Evolutionary conservation across 2,113 vertebrate species (phyloP), one percentile per base, ranked within the genome.

Genomic region (Lepus americanus): DNA sequence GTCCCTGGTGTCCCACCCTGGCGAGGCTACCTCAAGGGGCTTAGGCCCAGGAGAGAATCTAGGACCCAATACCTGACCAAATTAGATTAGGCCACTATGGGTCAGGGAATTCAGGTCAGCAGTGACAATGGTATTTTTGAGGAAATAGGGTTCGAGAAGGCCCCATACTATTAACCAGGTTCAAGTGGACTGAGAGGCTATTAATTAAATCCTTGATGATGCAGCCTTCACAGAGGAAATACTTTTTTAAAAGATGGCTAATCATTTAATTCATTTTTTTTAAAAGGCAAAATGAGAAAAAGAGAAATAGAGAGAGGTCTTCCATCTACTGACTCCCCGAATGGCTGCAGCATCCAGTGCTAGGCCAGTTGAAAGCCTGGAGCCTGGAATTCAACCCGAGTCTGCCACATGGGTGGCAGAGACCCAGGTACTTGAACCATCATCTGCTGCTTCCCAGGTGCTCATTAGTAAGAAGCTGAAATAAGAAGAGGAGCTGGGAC

Each of bases 201-300:
- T 74, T 92, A 87, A 78, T 90, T 83, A 85, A 84, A 92, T 59
- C 53, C 67, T 63, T 13, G 10, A 81, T 77, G 61, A 81, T 81
- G 61, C 5, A 23, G n/a, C 19, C 33, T 77, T 88, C 51, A 33
- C 55, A 2, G 12, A 85, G 59, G 23, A 87, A 89, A 53, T 64
- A 51, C 17, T 81, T 80, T 92, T 92, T 89, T 25, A 81, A 83
- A 76, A 72, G 70, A 92, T 89, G 19, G 44, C 22, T 53, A 73
- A 78, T 87, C 29, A 27, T 64, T 88, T 86, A 69, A 70, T 91
- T 73, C 9, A 64, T 74, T 27, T 44, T 23, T 23, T 59, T 17
- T 17, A 6, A 59, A 20, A 59, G 19, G 19, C 12, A 59, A 5
- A 59, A 17, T 14, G 55, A 59, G 55, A 59, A 19, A 59, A 19